Conservation (phyloP, 2,113 vertebrate genomes). For the Cyprinus carpio region DNA sequence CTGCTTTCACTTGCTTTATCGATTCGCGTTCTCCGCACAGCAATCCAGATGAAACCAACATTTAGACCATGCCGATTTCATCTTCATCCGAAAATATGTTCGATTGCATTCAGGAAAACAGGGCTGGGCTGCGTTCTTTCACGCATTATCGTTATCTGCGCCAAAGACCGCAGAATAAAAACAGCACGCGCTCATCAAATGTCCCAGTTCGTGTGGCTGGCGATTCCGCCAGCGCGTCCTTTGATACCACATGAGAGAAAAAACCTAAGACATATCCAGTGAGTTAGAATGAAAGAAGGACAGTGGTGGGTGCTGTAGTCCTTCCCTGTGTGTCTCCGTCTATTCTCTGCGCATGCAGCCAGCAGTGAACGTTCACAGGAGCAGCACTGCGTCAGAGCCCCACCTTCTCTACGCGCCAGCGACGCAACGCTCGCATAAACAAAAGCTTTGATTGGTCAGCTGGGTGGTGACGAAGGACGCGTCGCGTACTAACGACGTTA, state of each 20-base stretch:
- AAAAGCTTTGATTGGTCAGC: neutral
- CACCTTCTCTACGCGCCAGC: conserved; percentile 54
- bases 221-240: conserved; percentile 30
- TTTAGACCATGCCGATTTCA: conserved; percentile 18
- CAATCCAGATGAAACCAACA: conserved; percentile 41
- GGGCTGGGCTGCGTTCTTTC: conserved; percentile 58
- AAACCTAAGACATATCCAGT: conserved; percentile 24
- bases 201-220: conserved; percentile 22
- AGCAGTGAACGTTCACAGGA: conserved; percentile 51
- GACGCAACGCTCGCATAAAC: neutral
- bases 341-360: conserved; percentile 40
- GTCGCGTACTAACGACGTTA: neutral
- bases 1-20: conserved; percentile 46
- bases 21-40: conserved; percentile 52
- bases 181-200: conserved; percentile 29
- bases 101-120: conserved; percentile 51
- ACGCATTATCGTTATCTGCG: conserved; percentile 69
- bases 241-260: conserved; percentile 43
- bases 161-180: conserved; percentile 64
- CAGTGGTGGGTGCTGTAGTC: neutral
- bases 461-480: neutral
- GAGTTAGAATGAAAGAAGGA: conserved; percentile 3
- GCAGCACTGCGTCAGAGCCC: conserved; percentile 69
- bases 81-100: conserved; percentile 39
- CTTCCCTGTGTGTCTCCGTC: conserved; percentile 34